These are phyloP conservation scores for Phrixothrix hirtus DNA, from an alignment of 2,888 invertebrate species.

Conservation along the genomic window DNA sequence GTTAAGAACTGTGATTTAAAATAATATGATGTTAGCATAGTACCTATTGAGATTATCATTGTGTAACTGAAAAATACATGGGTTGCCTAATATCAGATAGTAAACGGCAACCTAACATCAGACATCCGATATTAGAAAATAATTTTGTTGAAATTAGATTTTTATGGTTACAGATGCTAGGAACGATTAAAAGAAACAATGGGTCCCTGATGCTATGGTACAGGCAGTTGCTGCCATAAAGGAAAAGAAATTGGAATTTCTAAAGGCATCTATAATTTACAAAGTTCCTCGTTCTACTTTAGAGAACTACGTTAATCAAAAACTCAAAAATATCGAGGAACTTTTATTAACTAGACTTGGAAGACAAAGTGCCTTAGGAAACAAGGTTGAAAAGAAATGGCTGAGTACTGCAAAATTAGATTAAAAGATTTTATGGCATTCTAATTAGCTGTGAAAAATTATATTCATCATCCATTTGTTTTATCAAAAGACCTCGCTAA, in stretches of 20 bases:
- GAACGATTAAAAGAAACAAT: not conserved
- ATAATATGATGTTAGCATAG: not conserved
- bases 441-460: not conserved
- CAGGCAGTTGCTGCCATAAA: not conserved
- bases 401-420: not conserved
- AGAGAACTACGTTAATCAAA: not conserved
- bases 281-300: not conserved
- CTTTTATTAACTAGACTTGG: not conserved
- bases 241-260: not conserved
- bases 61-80: not conserved
- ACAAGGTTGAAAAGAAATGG: too few species aligned
- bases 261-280: not conserved
- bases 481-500: not conserved
- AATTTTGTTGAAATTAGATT: not conserved
- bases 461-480: not conserved
- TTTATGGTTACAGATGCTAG: not conserved
- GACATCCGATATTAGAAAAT: not conserved
- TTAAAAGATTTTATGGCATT: not conserved
- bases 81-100: not conserved
- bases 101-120: not conserved
- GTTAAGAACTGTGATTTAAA: not conserved
- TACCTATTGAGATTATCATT: not conserved
- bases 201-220: not conserved
- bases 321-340: not conserved
- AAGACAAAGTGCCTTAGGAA: too few species aligned